Base-by-base conservation (phyloP, 2,888 invertebrate species). In the Cremastobaeus sp. region DNA sequence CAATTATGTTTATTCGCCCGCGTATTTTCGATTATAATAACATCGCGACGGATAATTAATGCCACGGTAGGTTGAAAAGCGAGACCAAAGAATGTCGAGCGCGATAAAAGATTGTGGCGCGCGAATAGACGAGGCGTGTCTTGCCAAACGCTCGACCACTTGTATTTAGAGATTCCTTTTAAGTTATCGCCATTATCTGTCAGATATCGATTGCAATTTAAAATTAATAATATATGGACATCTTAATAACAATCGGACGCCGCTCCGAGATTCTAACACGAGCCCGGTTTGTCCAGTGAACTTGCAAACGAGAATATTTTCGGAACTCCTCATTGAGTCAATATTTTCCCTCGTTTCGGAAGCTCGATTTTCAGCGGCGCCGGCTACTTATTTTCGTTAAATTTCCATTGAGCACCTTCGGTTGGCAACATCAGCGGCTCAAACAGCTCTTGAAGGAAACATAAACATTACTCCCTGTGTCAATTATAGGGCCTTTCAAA, bases 31-130 rank as follows among this genome's bases (percentile, higher is more conserved):
- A 50, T 57, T 54, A 70, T 41, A 41, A 48, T 8, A 64, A 59
- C 35, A 57, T 48, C 48, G 25, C 55, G 47, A 50, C 45, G 57
- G 52, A 72, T 72, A 60, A 72, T 65, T 65, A 72, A 45, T 57
- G 32, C 30, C 62, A 39, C 74, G 28, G 57, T 35, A 62, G 59
- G 54, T 50, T 48, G 50, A 62, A 66, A 62, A 55, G 45, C 50
- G 52, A 55, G 41, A 28, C 48, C 21, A 18, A 50, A 41, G 70
- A 54, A 60, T 57, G 45, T 21, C 54, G 64, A 48, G 68, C 15
- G 57, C 25, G 32, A 64, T 57, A 68, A 47, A 64, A n/a, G 52
- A 74, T 54, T 52, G 48, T 15, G 52, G 6, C 28, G 60, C 48
- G 39, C 50, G 52, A 43, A 39, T 21, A 35, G 54, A 55, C 34